These are phyloP conservation scores for Catostomus latipinnis DNA, from an alignment of 2,797 vertebrate genomes.

Conservation along the genomic window DNA sequence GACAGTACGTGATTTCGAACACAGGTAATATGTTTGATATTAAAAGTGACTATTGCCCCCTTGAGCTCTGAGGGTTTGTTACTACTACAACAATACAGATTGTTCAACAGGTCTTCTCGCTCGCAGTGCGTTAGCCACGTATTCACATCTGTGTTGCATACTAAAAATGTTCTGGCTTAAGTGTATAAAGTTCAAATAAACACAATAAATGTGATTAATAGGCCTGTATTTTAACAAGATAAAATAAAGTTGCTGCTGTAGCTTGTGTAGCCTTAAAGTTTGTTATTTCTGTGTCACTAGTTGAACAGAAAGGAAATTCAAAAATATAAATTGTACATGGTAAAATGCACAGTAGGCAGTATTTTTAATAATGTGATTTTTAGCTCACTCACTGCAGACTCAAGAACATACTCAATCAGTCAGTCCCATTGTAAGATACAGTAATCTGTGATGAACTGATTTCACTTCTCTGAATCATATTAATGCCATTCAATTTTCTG, in stretches of 20 bases:
- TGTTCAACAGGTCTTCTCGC: no score
- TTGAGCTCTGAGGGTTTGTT: no score
- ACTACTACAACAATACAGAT: no score
- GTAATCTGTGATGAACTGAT: background rate
- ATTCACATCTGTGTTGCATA: no score
- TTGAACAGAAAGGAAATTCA: background rate
- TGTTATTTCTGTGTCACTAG: background rate
- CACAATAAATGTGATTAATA: background rate
- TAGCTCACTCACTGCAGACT: background rate
- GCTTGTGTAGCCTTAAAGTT: conserved; percentile 3
- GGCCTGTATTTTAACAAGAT: conserved; percentile 3
- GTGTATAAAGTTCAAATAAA: background rate
- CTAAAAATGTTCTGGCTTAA: no score
- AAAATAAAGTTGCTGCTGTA: background rate
- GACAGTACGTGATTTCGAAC: no score
- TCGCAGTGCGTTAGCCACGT: no score
- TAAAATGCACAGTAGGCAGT: background rate
- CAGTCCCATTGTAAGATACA: background rate
- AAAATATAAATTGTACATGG: conserved; percentile 2
- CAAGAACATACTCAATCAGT: conserved; percentile 2
- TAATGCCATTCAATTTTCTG: background rate
- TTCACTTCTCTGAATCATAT: background rate
- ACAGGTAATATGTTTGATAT: no score
- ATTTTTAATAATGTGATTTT: conserved; percentile 1
- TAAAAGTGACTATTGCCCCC: no score